These are phyloP conservation scores for Dromius quadrimaculatus DNA, from an alignment of 2,888 invertebrate species.

Conservation along the genomic window DNA sequence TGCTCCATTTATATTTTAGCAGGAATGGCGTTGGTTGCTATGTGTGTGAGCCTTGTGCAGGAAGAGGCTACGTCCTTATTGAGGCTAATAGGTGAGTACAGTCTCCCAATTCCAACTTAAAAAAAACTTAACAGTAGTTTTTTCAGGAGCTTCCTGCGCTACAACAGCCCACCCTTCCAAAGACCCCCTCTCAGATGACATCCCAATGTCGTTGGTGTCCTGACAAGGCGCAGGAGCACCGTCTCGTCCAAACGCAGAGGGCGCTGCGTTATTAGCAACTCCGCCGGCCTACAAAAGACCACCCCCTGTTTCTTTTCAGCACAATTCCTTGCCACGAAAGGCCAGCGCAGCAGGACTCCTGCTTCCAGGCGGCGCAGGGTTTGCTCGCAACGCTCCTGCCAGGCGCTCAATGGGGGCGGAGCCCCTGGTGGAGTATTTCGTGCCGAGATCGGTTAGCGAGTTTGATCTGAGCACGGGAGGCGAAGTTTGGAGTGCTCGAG, in stretches of 20 bases:
- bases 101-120: no score
- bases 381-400: slow-evolving; percentile 76
- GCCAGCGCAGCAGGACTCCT: background rate
- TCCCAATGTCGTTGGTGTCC: slow-evolving; percentile 67
- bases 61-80: slow-evolving; percentile 77
- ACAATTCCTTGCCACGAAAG: slow-evolving; percentile 65
- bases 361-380: slow-evolving; percentile 69
- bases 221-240: slow-evolving; percentile 65
- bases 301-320: slow-evolving; percentile 65
- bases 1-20: slow-evolving; percentile 86
- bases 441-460: slow-evolving; percentile 86
- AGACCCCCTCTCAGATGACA: slow-evolving; percentile 62
- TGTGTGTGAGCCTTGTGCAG: slow-evolving; percentile 89
- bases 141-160: slow-evolving; percentile 40
- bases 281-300: slow-evolving; percentile 63
- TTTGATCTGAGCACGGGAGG: slow-evolving; percentile 77
- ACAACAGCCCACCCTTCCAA: slow-evolving; percentile 56
- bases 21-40: slow-evolving; percentile 87
- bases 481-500: slow-evolving; percentile 64
- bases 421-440: slow-evolving; percentile 76
- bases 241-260: slow-evolving; percentile 65
- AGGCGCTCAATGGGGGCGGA: slow-evolving; percentile 71
- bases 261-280: slow-evolving; percentile 66
- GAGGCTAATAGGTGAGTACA: slow-evolving; percentile 68
- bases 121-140: no score